Evolutionary conservation across 2,888 invertebrate species (phyloP).

Genomic region (Halictus quadricinctus): DNA sequence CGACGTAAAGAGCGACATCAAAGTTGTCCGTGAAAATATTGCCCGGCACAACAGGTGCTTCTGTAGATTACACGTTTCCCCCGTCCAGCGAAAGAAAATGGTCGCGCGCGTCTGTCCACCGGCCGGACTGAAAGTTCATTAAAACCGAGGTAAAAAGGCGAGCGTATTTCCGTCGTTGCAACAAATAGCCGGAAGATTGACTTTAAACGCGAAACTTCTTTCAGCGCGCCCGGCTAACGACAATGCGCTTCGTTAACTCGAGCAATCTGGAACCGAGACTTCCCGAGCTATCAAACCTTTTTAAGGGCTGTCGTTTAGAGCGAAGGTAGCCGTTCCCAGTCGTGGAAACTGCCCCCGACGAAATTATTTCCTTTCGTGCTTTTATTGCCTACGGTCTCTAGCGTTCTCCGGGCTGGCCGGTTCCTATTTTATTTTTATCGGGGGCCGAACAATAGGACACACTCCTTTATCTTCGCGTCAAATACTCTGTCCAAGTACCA

Average conservation of each 20-base stretch:
- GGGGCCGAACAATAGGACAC: neutral
- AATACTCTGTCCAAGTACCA: neutral
- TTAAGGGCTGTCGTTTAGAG: slow-evolving; percentile 45
- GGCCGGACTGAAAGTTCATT: slow-evolving; percentile 32
- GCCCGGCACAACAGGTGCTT: slow-evolving; percentile 1
- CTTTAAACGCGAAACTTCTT: slow-evolving; percentile 54
- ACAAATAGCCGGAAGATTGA: slow-evolving; percentile 47
- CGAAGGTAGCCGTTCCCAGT: slow-evolving; percentile 45
- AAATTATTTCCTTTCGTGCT: slow-evolving; percentile 59
- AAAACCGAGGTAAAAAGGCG: slow-evolving; percentile 10
- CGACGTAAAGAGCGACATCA: neutral
- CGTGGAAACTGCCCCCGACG: slow-evolving; percentile 12
- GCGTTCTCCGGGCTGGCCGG: neutral
- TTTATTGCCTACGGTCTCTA: slow-evolving; percentile 44
- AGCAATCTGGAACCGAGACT: slow-evolving; percentile 57
- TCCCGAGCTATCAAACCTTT: slow-evolving; percentile 45
- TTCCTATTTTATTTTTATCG: slow-evolving; percentile 14
- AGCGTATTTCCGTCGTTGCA: slow-evolving; percentile 38
- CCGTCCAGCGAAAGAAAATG: neutral
- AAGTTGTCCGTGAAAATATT: slow-evolving; percentile 1
- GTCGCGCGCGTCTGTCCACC: neutral
- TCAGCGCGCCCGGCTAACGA: slow-evolving; percentile 46
- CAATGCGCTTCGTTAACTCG: slow-evolving; percentile 56
- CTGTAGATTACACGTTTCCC: neutral
- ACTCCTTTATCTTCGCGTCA: neutral